phyloP scores from a whole-genome alignment of 2,113 vertebrate species.

The Dromaius novaehollandiae region DNA sequence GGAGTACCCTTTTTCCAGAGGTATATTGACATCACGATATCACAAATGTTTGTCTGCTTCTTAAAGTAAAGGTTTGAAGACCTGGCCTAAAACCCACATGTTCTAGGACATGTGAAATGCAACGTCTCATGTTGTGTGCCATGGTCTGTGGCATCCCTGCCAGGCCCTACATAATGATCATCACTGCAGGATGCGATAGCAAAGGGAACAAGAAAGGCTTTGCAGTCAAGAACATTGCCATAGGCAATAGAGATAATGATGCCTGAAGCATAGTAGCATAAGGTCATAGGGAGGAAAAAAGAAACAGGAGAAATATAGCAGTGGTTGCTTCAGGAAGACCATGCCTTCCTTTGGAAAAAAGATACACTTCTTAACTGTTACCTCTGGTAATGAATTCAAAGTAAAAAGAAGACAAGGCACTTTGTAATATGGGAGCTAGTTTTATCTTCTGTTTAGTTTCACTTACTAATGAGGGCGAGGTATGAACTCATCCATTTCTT shows the following conservation, averaged over 20 bases:
- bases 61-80: not conserved
- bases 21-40: not conserved
- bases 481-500: not conserved
- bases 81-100: not conserved
- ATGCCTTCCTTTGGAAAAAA: not conserved
- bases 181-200: not conserved
- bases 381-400: not conserved
- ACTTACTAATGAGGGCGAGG: not conserved
- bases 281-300: not conserved
- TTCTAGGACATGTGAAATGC: not conserved
- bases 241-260: not conserved
- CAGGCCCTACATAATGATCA: not conserved
- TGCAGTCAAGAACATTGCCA: not conserved
- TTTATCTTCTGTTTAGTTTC: not conserved
- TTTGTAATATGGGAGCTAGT: not conserved
- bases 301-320: not conserved
- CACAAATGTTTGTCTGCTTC: not conserved
- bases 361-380: not conserved
- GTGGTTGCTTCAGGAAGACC: not conserved
- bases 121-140: rapidly evolving
- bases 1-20: not conserved
- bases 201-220: not conserved
- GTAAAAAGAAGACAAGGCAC: not conserved
- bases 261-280: not conserved
- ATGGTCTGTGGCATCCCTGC: not conserved